Evolutionary conservation across 2,888 invertebrate species (phyloP).

Genomic region (Torymus texanus): DNA sequence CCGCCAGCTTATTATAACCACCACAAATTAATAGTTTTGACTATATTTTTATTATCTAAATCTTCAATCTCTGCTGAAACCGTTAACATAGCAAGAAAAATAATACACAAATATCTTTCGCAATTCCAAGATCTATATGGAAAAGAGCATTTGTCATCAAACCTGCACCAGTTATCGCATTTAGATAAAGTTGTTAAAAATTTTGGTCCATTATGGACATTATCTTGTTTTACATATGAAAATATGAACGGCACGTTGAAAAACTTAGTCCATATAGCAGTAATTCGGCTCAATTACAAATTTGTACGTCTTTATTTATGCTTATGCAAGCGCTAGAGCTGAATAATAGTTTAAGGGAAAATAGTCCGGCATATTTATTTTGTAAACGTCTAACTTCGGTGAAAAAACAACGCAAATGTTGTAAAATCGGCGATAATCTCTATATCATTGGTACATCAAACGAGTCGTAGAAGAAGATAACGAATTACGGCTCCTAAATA

Average conservation of each 20-base stretch:
- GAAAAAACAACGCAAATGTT: background rate
- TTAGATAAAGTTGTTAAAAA: slow-evolving; percentile 13
- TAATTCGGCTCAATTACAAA: slow-evolving; percentile 12
- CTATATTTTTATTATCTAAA: background rate
- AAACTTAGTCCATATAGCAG: slow-evolving; percentile 6
- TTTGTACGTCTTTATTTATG: slow-evolving; percentile 5
- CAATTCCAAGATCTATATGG: slow-evolving; percentile 12
- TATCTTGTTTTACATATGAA: slow-evolving; percentile 18
- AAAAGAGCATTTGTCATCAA: slow-evolving; percentile 8
- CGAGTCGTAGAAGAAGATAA: too few species aligned
- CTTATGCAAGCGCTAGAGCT: background rate
- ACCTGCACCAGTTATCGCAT: slow-evolving; percentile 15
- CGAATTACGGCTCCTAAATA: too few species aligned
- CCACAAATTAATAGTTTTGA: background rate
- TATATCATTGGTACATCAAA: too few species aligned
- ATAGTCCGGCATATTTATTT: background rate
- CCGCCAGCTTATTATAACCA: background rate
- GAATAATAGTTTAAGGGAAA: background rate
- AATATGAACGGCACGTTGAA: background rate
- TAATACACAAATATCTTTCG: background rate
- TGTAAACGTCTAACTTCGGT: background rate
- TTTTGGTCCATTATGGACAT: slow-evolving; percentile 19
- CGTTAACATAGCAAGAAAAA: background rate
- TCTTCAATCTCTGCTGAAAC: background rate
- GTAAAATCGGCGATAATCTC: background rate